Evolutionary conservation across 2,113 vertebrate genomes (phyloP).

Genomic region (Cottus gobio): DNA sequence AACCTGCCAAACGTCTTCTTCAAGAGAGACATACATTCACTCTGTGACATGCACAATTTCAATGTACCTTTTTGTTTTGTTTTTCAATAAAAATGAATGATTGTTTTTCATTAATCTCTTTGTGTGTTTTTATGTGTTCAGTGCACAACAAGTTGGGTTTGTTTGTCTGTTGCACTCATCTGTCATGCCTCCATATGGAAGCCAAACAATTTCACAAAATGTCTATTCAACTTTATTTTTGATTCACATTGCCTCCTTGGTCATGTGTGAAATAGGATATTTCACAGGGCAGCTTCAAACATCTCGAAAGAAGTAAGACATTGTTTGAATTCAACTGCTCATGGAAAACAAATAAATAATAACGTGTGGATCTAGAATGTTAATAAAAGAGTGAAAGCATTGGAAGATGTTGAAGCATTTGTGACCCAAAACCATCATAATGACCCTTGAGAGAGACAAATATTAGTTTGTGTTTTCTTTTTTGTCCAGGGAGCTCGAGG

Average conservation of each 20-base stretch:
- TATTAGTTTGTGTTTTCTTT: constrained; percentile 7
- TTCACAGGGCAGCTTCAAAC: not conserved
- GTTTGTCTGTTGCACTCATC: not conserved
- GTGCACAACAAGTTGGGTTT: not conserved
- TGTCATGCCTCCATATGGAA: not conserved
- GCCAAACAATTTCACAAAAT: not conserved
- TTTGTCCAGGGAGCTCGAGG: constrained; percentile 10
- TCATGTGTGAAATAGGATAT: not conserved
- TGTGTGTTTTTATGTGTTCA: not conserved
- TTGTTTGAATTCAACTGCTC: not conserved
- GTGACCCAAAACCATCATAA: not conserved
- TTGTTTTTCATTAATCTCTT: constrained; percentile 27
- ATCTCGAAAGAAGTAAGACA: not conserved
- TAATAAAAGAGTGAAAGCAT: not conserved
- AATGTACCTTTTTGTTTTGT: constrained; percentile 29
- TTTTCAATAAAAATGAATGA: constrained; percentile 61
- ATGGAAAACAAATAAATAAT: no score
- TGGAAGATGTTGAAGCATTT: not conserved
- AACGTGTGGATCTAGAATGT: no score
- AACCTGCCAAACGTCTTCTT: constrained; percentile 27
- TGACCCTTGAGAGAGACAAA: not conserved
- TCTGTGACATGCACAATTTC: constrained; percentile 40
- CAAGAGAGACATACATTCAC: constrained; percentile 8
- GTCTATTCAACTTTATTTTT: not conserved
- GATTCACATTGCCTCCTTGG: no score